phyloP scores from a whole-genome alignment of 2,113 vertebrate genomes.

The Ranitomeya imitator region DNA sequence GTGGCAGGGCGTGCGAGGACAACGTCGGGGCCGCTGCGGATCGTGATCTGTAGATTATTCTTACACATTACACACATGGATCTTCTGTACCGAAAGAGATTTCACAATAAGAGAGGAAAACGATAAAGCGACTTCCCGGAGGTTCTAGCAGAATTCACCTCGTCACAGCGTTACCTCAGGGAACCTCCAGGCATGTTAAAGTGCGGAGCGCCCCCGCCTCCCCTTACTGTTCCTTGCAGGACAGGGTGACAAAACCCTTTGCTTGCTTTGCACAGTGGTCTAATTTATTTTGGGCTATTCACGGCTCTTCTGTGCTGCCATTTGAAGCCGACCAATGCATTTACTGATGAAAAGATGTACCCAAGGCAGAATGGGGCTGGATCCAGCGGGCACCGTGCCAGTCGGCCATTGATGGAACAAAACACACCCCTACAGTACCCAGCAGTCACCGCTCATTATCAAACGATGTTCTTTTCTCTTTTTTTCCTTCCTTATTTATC shows the following conservation, averaged over 20 bases:
- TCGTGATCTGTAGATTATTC: not conserved
- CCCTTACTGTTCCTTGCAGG: conserved; percentile 44
- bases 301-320: conserved; percentile 48
- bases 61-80: not conserved
- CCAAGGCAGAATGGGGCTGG: conserved; percentile 29
- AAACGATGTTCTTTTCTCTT: conserved; percentile 45
- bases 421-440: conserved; percentile 53
- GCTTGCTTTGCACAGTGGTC: conserved; percentile 46
- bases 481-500: conserved; percentile 33
- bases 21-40: not conserved
- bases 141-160: not conserved
- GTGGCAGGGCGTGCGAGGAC: not conserved
- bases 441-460: conserved; percentile 46
- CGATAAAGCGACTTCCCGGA: not conserved
- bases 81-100: not conserved
- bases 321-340: conserved; percentile 45
- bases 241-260: conserved; percentile 48
- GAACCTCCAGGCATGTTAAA: conserved; percentile 32
- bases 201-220: conserved; percentile 10
- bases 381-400: conserved; percentile 42
- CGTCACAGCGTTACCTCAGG: conserved; percentile 32
- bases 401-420: conserved; percentile 39
- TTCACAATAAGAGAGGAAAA: not conserved
- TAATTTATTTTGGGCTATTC: conserved; percentile 54
- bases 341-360: conserved; percentile 52